Conservation (phyloP, 2,888 invertebrate genomes). For the Megastigmus dorsalis region DNA sequence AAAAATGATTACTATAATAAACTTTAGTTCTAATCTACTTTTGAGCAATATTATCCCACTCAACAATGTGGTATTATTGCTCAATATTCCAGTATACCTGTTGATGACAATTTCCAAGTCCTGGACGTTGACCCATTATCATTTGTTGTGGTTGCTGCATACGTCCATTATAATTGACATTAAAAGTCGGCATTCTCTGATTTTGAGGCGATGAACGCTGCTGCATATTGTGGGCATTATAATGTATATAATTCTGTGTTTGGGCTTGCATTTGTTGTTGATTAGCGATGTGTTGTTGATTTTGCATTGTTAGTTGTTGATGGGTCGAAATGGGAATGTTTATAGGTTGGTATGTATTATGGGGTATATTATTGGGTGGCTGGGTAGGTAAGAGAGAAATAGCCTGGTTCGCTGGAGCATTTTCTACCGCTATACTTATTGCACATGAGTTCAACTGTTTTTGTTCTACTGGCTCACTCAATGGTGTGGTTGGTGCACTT, state of each 20-base stretch:
- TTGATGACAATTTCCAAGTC: conserved; percentile 67
- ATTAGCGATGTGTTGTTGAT: conserved; percentile 69
- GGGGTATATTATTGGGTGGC: conserved; percentile 26
- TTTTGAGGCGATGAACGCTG: conserved; percentile 69
- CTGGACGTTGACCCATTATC: conserved; percentile 68
- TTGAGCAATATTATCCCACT: conserved; percentile 4
- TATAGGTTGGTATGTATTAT: conserved; percentile 40
- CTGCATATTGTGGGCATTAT: conserved; percentile 69
- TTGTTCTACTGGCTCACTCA: conserved; percentile 54
- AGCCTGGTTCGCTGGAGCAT: not conserved
- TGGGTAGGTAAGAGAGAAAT: conserved; percentile 16
- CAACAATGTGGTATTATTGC: too few relatives aligned
- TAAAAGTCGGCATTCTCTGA: conserved; percentile 52
- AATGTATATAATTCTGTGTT: conserved; percentile 73
- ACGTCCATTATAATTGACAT: conserved; percentile 69
- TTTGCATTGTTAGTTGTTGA: conserved; percentile 40
- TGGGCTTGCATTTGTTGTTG: conserved; percentile 65
- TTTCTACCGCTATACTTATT: conserved; percentile 11
- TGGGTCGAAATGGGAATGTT: conserved; percentile 47
- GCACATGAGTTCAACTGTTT: conserved; percentile 43
- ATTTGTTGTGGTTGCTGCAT: conserved; percentile 61
- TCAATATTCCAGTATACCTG: conserved; percentile 64
- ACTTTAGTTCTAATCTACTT: not conserved
- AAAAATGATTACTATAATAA: too few relatives aligned
- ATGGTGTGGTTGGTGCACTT: conserved; percentile 68